A percentile compares a stretch with the other conserved stretches of the same genome.
Conservation (phyloP, 2,113 vertebrate genomes). For the Festucalex cinctus region DNA sequence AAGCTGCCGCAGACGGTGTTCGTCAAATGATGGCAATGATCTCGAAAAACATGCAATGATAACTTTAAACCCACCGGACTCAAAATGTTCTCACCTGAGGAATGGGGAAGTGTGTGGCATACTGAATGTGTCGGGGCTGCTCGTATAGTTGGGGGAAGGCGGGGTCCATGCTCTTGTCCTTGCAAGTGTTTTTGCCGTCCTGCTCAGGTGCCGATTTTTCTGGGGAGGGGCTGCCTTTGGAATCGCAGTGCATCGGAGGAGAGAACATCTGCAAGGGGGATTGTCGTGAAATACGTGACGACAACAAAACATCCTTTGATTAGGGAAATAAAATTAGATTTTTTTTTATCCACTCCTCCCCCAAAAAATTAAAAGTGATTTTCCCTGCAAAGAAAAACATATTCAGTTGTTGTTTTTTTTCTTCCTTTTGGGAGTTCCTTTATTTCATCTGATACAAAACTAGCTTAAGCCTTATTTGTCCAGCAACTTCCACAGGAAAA, state of each 20-base stretch:
- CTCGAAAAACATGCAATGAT: neutral
- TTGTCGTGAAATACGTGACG: conserved; percentile 2
- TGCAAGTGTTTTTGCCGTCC: conserved; percentile 78
- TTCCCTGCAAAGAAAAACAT: no score
- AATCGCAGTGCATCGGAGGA: conserved; percentile 93
- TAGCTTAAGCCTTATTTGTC: no score
- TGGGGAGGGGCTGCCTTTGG: conserved; percentile 93
- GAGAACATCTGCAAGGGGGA: conserved; percentile 85
- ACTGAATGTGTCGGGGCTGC: conserved; percentile 95
- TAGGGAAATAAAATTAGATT: neutral
- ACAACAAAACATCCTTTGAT: neutral
- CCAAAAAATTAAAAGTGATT: no score
- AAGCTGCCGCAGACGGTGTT: neutral
- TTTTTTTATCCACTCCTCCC: no score
- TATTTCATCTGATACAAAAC: no score
- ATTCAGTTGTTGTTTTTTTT: no score
- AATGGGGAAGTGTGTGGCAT: conserved; percentile 98
- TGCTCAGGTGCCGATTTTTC: conserved; percentile 86
- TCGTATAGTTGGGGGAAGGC: conserved; percentile 91
- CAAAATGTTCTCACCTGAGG: conserved; percentile 82
- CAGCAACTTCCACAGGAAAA: no score
- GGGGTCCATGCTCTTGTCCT: conserved; percentile 86
- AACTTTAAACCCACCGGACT: neutral
- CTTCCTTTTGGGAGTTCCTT: no score
- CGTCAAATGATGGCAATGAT: neutral